phyloP scores from a whole-genome alignment of 2,888 invertebrate genomes.

The Toxonevra muliebris region DNA sequence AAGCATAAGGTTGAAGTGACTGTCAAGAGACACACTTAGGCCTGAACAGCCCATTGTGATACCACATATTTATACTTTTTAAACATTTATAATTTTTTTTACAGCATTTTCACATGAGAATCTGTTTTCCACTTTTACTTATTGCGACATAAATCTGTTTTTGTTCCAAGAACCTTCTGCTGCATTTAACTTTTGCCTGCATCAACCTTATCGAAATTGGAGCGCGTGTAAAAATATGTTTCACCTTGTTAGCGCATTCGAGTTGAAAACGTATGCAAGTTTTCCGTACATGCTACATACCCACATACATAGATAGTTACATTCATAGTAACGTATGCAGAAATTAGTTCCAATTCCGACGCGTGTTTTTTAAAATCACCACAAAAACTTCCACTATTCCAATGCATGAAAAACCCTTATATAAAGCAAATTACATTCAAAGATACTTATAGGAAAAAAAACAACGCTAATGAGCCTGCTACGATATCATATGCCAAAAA shows the following conservation, averaged over 20 bases:
- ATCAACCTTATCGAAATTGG: constrained; percentile 38
- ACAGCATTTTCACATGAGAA: constrained; percentile 17
- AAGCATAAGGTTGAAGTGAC: too few relatives aligned
- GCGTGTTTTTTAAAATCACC: constrained; percentile 26
- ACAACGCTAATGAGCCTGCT: constrained; percentile 36
- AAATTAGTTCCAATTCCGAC: constrained; percentile 50
- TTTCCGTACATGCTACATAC: background rate
- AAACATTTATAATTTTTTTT: background rate
- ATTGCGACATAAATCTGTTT: constrained; percentile 29
- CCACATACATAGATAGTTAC: background rate
- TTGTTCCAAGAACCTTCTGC: constrained; percentile 25
- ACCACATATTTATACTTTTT: background rate
- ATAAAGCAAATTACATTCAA: background rate
- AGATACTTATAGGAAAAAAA: background rate
- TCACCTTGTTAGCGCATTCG: constrained; percentile 60
- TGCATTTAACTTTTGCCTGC: constrained; percentile 19
- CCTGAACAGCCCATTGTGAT: too few relatives aligned
- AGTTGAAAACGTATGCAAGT: constrained; percentile 52
- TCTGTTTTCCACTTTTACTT: constrained; percentile 17
- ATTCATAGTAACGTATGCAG: constrained; percentile 32
- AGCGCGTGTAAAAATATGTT: constrained; percentile 61
- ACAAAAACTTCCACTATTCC: background rate
- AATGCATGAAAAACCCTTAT: background rate
- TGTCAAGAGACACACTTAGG: too few relatives aligned
- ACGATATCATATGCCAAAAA: constrained; percentile 1